A percentile compares a stretch with the other conserved stretches of the same genome.
These are phyloP conservation scores for Onychomys torridus DNA, from an alignment of 2,797 vertebrate genomes.

Conservation along the genomic window DNA sequence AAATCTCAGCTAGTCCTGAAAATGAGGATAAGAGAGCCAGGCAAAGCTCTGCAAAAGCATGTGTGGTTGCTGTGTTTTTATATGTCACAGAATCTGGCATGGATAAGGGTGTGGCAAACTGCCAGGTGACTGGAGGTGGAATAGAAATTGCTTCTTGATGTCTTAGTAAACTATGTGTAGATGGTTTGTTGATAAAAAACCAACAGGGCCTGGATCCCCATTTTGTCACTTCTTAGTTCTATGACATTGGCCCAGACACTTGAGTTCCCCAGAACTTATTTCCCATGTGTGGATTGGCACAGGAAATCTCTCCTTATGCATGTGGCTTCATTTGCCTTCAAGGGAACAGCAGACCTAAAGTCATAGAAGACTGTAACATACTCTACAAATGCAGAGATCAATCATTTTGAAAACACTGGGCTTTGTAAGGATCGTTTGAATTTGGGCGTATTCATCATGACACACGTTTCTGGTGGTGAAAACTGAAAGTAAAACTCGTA, in stretches of 20 bases:
- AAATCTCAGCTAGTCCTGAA: conserved; percentile 54
- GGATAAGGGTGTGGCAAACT: not conserved
- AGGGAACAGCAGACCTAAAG: not conserved
- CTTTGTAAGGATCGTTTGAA: conserved; percentile 37
- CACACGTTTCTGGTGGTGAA: conserved; percentile 18
- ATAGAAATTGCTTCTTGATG: conserved; percentile 22
- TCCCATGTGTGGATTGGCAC: not conserved
- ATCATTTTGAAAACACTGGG: conserved; percentile 67
- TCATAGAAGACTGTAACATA: not conserved
- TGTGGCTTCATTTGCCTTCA: not conserved
- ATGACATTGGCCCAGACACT: not conserved
- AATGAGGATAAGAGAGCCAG: conserved; percentile 60
- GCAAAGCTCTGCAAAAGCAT: not conserved
- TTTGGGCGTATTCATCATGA: conserved; percentile 41
- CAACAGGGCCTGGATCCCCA: not conserved
- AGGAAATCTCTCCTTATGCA: not conserved
- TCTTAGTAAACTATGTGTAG: conserved; percentile 18
- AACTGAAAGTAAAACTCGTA: conserved; percentile 80
- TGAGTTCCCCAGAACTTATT: not conserved
- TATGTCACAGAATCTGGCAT: not conserved
- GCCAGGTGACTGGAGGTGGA: not conserved
- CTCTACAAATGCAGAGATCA: not conserved
- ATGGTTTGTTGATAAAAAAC: not conserved
- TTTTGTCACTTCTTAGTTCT: not conserved
- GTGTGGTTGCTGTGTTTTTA: not conserved